Conservation (phyloP, 2,113 vertebrate species). For the Thryonomys swinderianus region DNA sequence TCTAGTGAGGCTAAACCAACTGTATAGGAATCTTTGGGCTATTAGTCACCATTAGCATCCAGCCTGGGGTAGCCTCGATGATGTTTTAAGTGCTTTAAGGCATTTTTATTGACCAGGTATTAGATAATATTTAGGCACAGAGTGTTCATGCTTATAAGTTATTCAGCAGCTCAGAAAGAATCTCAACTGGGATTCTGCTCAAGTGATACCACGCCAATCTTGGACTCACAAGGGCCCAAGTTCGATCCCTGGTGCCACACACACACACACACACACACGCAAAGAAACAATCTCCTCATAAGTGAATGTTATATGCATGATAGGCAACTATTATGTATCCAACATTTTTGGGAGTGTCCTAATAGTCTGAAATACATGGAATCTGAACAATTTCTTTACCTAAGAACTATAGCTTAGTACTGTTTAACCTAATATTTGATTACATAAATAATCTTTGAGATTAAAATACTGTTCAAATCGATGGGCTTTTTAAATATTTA, state of each 20-base stretch:
- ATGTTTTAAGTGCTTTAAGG: not conserved
- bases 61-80: not conserved
- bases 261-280: too few relatives aligned
- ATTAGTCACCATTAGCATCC: not conserved
- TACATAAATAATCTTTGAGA: not conserved
- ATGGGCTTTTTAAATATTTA: too few relatives aligned
- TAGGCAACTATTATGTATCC: not conserved
- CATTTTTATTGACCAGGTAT: not conserved
- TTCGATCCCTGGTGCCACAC: too few relatives aligned
- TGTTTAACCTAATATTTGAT: slow-evolving; percentile 6
- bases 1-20: not conserved
- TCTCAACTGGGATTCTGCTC: too few relatives aligned
- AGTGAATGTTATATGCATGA: not conserved
- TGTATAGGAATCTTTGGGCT: not conserved
- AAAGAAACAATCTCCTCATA: slow-evolving; percentile 4
- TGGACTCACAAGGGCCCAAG: too few relatives aligned
- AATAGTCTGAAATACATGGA: not conserved
- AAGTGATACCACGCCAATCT: too few relatives aligned
- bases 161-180: not conserved
- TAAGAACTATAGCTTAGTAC: not conserved
- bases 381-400: not conserved
- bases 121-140: not conserved
- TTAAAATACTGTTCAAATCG: not conserved
- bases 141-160: not conserved
- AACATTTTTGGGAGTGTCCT: not conserved